phyloP scores from a whole-genome alignment of 2,888 invertebrate genomes.

The Prionchulus punctatus region DNA sequence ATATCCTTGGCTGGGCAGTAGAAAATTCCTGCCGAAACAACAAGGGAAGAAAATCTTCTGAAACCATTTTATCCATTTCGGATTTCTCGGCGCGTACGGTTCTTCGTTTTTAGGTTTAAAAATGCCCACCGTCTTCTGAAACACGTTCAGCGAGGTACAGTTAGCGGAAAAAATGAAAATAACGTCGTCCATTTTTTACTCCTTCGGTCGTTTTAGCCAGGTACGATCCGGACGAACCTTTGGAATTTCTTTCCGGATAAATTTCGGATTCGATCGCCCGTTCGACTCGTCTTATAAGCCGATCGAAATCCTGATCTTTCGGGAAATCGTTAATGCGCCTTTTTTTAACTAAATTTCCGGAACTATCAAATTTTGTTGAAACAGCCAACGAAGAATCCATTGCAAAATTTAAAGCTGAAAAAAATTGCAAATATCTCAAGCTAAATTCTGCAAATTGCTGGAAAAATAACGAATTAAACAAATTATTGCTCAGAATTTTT shows the following conservation, averaged over 20 bases:
- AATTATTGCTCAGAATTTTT: too few species aligned
- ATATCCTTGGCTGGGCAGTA: conserved; percentile 93
- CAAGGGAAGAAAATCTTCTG: conserved; percentile 56
- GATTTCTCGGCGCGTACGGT: conserved; percentile 90
- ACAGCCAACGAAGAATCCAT: too few species aligned
- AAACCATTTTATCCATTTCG: conserved; percentile 99
- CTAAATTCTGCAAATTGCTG: too few species aligned
- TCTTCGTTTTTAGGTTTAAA: conserved; percentile 99
- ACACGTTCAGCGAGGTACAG: conserved; percentile 26
- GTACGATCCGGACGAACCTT: conserved; percentile 94
- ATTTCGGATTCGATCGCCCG: conserved; percentile 86
- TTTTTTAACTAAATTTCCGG: too few species aligned
- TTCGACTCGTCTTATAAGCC: too few species aligned
- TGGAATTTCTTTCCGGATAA: conserved; percentile 84
- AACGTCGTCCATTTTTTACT: conserved; percentile 26
- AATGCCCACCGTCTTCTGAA: conserved; percentile 78
- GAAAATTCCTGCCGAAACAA: conserved; percentile 92
- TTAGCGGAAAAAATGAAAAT: not conserved
- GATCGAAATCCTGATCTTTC: too few species aligned
- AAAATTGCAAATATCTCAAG: too few species aligned
- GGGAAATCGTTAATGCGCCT: too few species aligned
- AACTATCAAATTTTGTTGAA: too few species aligned
- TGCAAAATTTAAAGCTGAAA: too few species aligned
- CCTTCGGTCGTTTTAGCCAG: conserved; percentile 53
- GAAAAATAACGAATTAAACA: too few species aligned